These are phyloP conservation scores for Sebastes minor DNA, from an alignment of 2,797 vertebrate genomes.

Conservation along the genomic window DNA sequence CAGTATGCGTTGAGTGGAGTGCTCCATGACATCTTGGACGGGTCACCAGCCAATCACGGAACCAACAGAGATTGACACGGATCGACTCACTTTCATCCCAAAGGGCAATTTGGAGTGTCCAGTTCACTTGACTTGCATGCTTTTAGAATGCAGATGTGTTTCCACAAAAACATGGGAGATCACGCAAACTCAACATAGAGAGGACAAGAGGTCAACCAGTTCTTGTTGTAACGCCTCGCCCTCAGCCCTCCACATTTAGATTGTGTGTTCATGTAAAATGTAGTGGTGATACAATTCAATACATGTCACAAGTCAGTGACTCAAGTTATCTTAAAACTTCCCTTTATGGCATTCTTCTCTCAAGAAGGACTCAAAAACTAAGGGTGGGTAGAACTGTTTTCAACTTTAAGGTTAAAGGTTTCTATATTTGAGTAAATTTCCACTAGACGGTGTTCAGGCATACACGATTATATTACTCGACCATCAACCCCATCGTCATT, in stretches of 20 bases:
- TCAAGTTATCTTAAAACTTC: no score
- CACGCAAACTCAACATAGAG: not conserved
- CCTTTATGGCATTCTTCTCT: no score
- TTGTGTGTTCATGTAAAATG: not conserved
- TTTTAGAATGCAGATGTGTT: not conserved
- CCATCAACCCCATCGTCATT: no score
- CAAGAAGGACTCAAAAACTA: not conserved
- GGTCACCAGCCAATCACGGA: slow-evolving; percentile 46
- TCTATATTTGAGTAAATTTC: no score
- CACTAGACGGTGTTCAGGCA: no score
- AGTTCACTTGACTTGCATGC: slow-evolving; percentile 16
- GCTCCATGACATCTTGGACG: slow-evolving; percentile 19
- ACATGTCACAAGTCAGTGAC: not conserved
- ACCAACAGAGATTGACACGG: slow-evolving; percentile 21
- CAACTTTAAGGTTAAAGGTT: not conserved
- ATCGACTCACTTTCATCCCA: slow-evolving; percentile 24
- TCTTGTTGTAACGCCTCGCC: not conserved
- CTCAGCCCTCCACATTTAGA: not conserved
- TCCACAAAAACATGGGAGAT: not conserved
- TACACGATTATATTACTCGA: no score
- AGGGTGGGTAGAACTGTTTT: not conserved
- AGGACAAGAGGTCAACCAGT: not conserved
- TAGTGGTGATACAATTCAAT: not conserved
- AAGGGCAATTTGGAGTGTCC: slow-evolving; percentile 17
- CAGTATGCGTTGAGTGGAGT: slow-evolving; percentile 5